phyloP scores from a whole-genome alignment of 92 coral and sea anemone genomes.

The Siderastrea radians region DNA sequence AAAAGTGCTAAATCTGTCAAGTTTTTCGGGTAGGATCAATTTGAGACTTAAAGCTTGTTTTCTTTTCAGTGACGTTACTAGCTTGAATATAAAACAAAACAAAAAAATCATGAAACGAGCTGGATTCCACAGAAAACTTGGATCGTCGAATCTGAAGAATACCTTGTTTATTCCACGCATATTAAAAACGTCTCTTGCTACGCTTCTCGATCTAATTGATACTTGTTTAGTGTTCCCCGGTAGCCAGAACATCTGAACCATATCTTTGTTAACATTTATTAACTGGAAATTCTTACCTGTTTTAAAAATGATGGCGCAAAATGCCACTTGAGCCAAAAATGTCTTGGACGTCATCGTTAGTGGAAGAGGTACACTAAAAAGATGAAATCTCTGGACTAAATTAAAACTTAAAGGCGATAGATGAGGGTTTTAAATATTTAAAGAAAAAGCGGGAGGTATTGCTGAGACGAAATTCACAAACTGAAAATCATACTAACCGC shows the following conservation, averaged over 20 bases:
- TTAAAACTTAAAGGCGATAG: neutral
- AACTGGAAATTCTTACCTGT: neutral
- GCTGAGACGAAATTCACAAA: neutral
- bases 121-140: neutral
- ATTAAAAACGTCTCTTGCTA: neutral
- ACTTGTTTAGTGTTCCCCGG: neutral
- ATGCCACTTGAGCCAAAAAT: constrained; percentile 1
- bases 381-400: neutral
- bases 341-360: neutral
- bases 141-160: neutral
- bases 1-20: constrained; percentile 19
- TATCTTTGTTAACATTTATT: neutral
- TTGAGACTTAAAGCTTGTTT: neutral
- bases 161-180: neutral
- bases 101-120: neutral
- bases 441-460: neutral
- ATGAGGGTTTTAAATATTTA: constrained; percentile 10
- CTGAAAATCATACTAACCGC: constrained; percentile 22
- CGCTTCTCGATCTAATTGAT: neutral
- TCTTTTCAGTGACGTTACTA: neutral
- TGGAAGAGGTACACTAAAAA: neutral
- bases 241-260: neutral
- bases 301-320: neutral
- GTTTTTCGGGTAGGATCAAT: neutral
- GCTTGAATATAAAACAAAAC: neutral